phyloP scores from a whole-genome alignment of 2,797 vertebrate species.

The Peromyscus attwateri region DNA sequence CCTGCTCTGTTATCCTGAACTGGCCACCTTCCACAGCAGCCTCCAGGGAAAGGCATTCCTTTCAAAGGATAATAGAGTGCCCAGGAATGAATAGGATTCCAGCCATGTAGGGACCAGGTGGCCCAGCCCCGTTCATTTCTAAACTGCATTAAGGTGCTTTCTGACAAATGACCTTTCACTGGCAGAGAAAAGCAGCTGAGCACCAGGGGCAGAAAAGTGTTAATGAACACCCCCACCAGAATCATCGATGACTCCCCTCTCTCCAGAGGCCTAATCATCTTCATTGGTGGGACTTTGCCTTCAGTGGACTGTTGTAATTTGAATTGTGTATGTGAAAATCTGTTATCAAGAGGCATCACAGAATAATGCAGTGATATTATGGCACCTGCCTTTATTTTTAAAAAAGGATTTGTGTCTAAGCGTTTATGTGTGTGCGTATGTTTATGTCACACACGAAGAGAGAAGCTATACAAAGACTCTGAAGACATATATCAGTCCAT shows the following conservation, averaged over 20 bases:
- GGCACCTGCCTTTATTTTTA: conserved; percentile 2
- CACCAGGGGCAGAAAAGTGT: conserved; percentile 63
- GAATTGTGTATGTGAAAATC: conserved; percentile 49
- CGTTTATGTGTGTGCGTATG: too few species aligned
- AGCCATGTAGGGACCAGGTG: conserved; percentile 72
- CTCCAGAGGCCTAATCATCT: not conserved
- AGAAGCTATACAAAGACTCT: not conserved
- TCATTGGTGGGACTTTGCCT: conserved; percentile 39
- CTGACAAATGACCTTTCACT: conserved; percentile 72
- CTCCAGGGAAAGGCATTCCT: not conserved
- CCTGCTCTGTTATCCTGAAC: not conserved
- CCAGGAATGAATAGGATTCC: conserved; percentile 37
- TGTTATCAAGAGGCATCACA: conserved; percentile 29
- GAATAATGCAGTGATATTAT: conserved; percentile 45
- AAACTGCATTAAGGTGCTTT: conserved; percentile 69
- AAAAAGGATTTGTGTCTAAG: not conserved
- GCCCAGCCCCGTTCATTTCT: conserved; percentile 26
- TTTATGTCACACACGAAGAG: not conserved
- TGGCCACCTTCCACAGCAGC: not conserved
- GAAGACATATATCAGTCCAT: not conserved
- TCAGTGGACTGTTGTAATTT: conserved; percentile 19
- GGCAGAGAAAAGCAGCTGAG: conserved; percentile 1
- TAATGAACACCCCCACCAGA: conserved; percentile 47
- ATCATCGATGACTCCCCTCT: not conserved
- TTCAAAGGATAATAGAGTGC: conserved; percentile 11